These are phyloP conservation scores for Aleadryas rufinucha DNA, from an alignment of 2,113 vertebrate genomes.

Conservation along the genomic window DNA sequence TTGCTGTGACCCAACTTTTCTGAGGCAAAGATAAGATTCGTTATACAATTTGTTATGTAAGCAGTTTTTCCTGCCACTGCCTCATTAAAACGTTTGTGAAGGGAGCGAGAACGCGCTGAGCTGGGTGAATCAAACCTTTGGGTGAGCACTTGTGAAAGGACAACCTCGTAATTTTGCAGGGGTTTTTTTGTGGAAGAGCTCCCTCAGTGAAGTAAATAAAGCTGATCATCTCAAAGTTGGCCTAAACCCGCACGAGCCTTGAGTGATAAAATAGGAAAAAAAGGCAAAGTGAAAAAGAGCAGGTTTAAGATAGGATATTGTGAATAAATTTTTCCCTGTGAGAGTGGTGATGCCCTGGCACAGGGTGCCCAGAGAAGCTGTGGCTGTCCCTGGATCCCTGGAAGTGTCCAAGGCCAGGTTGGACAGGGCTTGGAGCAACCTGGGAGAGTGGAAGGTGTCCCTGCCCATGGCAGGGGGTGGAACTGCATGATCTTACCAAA, in stretches of 20 bases:
- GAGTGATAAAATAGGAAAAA: not conserved
- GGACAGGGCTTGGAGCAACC: fast-evolving
- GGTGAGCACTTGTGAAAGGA: not conserved
- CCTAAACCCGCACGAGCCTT: not conserved
- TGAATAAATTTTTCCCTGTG: not conserved
- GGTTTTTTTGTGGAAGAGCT: not conserved
- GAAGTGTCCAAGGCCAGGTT: fast-evolving
- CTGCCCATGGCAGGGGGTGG: not conserved
- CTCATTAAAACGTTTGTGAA: not conserved
- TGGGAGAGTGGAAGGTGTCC: not conserved
- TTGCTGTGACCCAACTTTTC: not conserved
- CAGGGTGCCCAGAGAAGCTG: not conserved
- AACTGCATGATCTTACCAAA: not conserved
- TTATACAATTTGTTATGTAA: conserved; percentile 54
- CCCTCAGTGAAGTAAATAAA: not conserved
- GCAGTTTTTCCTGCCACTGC: not conserved
- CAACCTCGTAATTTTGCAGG: not conserved
- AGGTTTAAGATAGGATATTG: not conserved
- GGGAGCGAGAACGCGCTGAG: not conserved
- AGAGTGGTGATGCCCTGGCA: fast-evolving
- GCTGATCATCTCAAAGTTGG: not conserved
- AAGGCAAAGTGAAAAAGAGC: not conserved
- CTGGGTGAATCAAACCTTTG: not conserved
- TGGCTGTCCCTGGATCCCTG: not conserved
- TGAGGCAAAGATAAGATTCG: not conserved